Base-by-base conservation (phyloP, 2,888 invertebrate species). In the Rhimphoctona megacephalus region DNA sequence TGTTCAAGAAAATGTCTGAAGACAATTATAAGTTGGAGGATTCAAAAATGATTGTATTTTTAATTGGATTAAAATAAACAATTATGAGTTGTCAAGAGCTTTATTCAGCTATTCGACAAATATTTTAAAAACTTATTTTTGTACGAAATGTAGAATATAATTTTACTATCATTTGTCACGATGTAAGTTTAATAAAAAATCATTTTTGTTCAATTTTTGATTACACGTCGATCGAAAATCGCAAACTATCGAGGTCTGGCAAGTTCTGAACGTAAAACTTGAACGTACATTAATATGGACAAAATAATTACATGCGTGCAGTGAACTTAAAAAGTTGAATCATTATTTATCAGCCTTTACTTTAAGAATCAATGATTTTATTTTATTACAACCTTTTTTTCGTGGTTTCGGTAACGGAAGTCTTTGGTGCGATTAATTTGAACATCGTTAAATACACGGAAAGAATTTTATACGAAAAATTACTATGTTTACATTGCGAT, bases 151-250 rank as follows among this genome's bases (percentile, higher is more conserved):
- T 2, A 54, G 22, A 54, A 54, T 54, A 22, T 54, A 8, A 54
- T n/a, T 22, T 54, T 2, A 54, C 8, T 52, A 54, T 54, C 39
- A 8, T 39, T 9, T 8, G 39, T 54, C 6, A 54, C 52, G n/a
- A n/a, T 54, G 52, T 54, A 54, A 54, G 52, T 54, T 54, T n/a
- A n/a, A 54, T 54, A 54, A 54, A 54, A 22, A 54, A 54, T n/a
- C 8, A 5, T 54, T 54, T 54, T 9, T 52, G n/a, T n/a, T 52
- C 52, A 8, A 54, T 54, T 22, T 54, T 2, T n/a, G 52, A n/a
- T n/a, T n/a, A 22, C 54, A 22, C 22, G 9, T 54, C 19, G 54
- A 22, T 22, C 22, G 22, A 54, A 54, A 54, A 22, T 22, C 54
- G 22, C 54, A 54, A 2, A 54, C 2, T 54, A 54, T 54, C 3